These are phyloP conservation scores for Bradypodion ventrale DNA, from an alignment of 2,797 vertebrate genomes.

Conservation along the genomic window DNA sequence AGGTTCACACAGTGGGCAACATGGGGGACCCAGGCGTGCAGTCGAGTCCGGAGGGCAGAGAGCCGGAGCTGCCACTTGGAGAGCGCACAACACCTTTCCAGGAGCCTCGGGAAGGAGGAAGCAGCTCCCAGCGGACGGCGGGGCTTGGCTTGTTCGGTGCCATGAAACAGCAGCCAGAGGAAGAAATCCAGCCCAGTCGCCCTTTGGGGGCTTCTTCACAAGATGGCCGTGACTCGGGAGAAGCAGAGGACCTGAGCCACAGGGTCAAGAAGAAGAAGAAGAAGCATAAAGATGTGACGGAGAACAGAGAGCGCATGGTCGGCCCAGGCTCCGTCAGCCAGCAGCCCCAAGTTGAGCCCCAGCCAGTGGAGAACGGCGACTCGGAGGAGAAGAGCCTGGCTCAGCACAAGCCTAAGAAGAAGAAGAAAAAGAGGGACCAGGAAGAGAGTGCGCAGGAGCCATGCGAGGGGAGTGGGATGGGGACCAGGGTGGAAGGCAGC, in stretches of 20 bases:
- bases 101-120: neutral
- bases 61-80: rapidly evolving
- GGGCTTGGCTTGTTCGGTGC: conserved; percentile 21
- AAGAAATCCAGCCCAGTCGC: neutral
- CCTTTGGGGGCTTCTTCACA: neutral
- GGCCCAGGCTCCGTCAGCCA: no score
- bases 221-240: neutral
- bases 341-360: no score
- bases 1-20: neutral
- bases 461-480: neutral
- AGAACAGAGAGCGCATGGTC: neutral
- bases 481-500: neutral
- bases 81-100: rapidly evolving
- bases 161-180: neutral
- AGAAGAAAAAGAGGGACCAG: neutral
- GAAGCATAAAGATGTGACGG: conserved; percentile 56
- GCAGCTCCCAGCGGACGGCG: neutral
- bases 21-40: neutral
- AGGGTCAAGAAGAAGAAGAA: conserved; percentile 51
- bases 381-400: no score
- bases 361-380: neutral
- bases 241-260: conserved; percentile 18
- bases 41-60: rapidly evolving
- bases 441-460: neutral
- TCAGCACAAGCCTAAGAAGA: neutral